Base-by-base conservation (phyloP, 2,888 invertebrate genomes). In the Nipponacmea schrenckii region DNA sequence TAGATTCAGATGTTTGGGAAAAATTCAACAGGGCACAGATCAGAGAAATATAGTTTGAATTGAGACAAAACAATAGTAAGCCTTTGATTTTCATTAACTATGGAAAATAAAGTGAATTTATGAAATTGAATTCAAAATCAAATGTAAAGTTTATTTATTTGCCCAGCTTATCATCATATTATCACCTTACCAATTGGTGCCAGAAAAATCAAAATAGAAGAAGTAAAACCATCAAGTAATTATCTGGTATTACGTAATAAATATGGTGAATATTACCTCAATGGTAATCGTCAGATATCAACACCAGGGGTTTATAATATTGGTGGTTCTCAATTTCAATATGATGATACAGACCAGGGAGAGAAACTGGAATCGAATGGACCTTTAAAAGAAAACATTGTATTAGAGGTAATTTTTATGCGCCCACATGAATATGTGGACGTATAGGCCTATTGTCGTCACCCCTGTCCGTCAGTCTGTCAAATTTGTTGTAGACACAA, bases 241-340 rank as follows among this genome's bases (percentile, higher is more conserved):
- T 97, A 96, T 89, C 91, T 96, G 80, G 97, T 97, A 7, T 91
- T 97, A 67, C 92, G 96, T 78, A 95, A 96, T 88, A 91, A 92
- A 70, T 91, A 93, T 65, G 94, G 94, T 4, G 92, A 94, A 81
- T 98, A 94, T 88, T 96, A 96, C 87, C 90, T 98, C 68, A 98
- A 98, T 89, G 98, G 98, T 0, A 94, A 96, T 87, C 97, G 96
- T 93, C 93, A 94, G 85, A 96, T 98, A 85, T 95, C 96, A 90
- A 95, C 95, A 87, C 96, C 96, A 0, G 92, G 94, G 69, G 92
- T 93, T 46, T 90, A 95, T 83, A 90, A 91, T 73, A 95, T 96
- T 84, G 95, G 94, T 0, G 96, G 96, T 15, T 93, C 94, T 7
- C 92, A 93, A 83, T 97, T 97, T 92, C 93, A 94, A 85, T 98